Conservation (phyloP, 2,888 invertebrate species). For the Fragum sueziense region DNA sequence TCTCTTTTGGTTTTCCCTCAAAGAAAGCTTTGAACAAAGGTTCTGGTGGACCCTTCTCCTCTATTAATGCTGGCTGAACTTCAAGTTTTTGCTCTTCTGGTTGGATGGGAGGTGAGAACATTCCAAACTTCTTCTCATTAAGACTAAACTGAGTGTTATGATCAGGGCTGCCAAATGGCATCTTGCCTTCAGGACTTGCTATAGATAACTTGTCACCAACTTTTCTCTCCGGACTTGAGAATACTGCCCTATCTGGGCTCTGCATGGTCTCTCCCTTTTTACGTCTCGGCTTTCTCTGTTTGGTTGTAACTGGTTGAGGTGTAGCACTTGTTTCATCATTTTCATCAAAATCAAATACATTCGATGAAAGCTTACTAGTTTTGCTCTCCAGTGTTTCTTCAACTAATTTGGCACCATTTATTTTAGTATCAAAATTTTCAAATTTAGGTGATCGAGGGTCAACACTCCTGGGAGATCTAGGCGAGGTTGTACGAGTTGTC, state of each 20-base stretch:
- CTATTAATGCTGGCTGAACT: constrained; percentile 33
- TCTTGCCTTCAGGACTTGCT: constrained; percentile 49
- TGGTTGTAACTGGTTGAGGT: constrained; percentile 26
- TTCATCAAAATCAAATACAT: constrained; percentile 75
- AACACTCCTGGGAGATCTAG: constrained; percentile 63
- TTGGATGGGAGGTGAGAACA: constrained; percentile 47
- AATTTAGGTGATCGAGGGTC: constrained; percentile 56
- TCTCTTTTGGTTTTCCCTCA: constrained; percentile 53
- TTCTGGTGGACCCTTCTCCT: constrained; percentile 57
- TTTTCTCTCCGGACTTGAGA: constrained; percentile 56
- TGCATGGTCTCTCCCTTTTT: constrained; percentile 58
- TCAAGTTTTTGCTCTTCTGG: constrained; percentile 51
- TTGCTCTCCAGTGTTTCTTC: constrained; percentile 33
- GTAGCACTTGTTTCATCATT: constrained; percentile 58
- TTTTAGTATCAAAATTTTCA: constrained; percentile 46
- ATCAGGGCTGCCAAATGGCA: constrained; percentile 42
- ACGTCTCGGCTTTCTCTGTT: constrained; percentile 51
- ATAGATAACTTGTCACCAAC: constrained; percentile 47
- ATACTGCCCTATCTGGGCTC: constrained; percentile 55
- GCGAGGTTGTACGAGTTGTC: constrained; percentile 61
- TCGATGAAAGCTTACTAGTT: constrained; percentile 42
- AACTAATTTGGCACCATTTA: constrained; percentile 47
- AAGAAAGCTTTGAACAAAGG: constrained; percentile 63
- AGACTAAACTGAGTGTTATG: constrained; percentile 36
- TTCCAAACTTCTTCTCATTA: constrained; percentile 44